phyloP scores from a whole-genome alignment of 2,113 vertebrate genomes.

The Glaucidium brasilianum region DNA sequence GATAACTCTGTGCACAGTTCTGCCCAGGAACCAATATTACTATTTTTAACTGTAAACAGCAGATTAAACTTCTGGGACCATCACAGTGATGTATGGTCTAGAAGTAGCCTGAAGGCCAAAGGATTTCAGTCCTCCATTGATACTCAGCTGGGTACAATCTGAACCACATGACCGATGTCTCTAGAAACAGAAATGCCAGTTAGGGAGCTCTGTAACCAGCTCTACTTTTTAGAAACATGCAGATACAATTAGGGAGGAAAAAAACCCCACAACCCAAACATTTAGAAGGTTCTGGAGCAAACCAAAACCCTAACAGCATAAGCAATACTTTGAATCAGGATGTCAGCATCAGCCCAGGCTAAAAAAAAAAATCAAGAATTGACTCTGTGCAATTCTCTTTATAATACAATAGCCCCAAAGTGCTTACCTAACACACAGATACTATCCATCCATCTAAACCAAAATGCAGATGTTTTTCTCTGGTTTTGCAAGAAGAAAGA shows the following conservation, averaged over 20 bases:
- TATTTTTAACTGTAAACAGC: background rate
- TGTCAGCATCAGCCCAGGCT: background rate
- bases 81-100: background rate
- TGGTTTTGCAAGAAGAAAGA: accelerated
- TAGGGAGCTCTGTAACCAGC: background rate
- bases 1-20: background rate
- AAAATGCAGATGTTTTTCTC: background rate
- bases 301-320: background rate
- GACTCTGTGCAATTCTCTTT: background rate
- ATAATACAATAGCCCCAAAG: background rate
- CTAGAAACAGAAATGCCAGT: background rate
- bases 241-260: background rate
- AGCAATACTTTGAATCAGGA: background rate
- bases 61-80: background rate
- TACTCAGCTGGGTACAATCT: background rate
- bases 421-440: background rate
- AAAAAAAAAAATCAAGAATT: accelerated
- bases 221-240: background rate
- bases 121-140: background rate
- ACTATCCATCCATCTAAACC: background rate
- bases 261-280: too few relatives aligned
- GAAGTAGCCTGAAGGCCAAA: background rate
- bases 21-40: background rate
- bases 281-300: background rate
- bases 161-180: background rate